A percentile compares a stretch with the other conserved stretches of the same genome.
phyloP scores from a whole-genome alignment of 2,113 vertebrate species.

The Ageneiosus marmoratus region DNA sequence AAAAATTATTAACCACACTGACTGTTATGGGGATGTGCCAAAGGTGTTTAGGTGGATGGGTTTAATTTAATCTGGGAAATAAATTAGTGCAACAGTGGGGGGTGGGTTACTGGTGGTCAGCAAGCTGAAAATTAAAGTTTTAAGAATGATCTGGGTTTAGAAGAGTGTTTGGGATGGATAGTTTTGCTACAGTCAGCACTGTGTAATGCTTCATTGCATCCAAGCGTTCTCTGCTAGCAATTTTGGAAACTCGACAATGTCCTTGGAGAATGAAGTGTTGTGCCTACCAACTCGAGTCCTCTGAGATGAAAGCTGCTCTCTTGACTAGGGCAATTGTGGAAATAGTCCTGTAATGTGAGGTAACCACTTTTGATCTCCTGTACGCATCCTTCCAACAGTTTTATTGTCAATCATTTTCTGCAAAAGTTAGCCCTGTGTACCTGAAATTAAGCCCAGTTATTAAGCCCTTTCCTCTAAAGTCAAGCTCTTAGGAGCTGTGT shows the following conservation, averaged over 20 bases:
- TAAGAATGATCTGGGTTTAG: background rate
- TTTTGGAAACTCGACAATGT: conserved; percentile 81
- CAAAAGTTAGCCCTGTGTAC: too few species aligned
- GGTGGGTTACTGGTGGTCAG: conserved; percentile 29
- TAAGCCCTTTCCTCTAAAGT: conserved; percentile 23
- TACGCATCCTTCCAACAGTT: conserved; percentile 78
- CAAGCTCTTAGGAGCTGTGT: background rate
- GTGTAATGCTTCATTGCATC: conserved; percentile 77
- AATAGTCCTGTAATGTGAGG: conserved; percentile 86
- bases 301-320: conserved; percentile 86
- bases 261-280: conserved; percentile 88
- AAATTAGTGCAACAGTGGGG: background rate
- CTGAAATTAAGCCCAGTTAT: too few species aligned
- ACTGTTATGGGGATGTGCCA: background rate
- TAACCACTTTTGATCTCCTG: conserved; percentile 86
- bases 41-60: background rate
- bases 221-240: conserved; percentile 84
- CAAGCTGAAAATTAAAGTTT: background rate
- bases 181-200: conserved; percentile 41
- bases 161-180: background rate
- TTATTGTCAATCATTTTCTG: conserved; percentile 56
- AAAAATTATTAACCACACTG: conserved; percentile 2
- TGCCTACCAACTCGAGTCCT: conserved; percentile 82
- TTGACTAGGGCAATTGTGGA: conserved; percentile 87
- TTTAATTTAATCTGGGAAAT: background rate